Percentiles rank a stretch among this genome's conserved stretches.
phyloP scores from a whole-genome alignment of 92 coral and sea anemone species.

The Virgularia gustaviana region DNA sequence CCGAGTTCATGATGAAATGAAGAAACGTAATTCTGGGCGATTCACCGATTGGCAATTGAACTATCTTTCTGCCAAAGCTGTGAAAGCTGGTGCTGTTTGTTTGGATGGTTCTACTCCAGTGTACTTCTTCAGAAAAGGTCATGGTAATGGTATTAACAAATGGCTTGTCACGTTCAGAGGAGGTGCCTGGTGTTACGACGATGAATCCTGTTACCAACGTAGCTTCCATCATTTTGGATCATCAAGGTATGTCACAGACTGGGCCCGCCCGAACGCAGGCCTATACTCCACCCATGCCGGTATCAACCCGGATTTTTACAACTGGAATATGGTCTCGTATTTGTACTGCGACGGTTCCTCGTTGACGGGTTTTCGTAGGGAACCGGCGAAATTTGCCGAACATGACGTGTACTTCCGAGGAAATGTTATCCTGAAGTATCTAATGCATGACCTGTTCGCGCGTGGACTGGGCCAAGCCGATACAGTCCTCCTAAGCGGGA shows the following conservation, averaged over 20 bases:
- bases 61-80: no score
- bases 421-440: constrained; percentile 70
- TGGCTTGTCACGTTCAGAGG: constrained; percentile 88
- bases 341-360: constrained; percentile 95
- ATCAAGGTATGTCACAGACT: constrained; percentile 51
- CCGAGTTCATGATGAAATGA: no score
- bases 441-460: constrained; percentile 62
- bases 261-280: constrained; percentile 48
- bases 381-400: constrained; percentile 67
- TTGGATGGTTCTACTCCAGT: constrained; percentile 87
- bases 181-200: constrained; percentile 92
- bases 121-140: constrained; percentile 60
- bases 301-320: constrained; percentile 68
- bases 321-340: constrained; percentile 88
- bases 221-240: constrained; percentile 70
- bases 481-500: constrained; percentile 71
- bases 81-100: constrained; percentile 72
- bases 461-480: constrained; percentile 68
- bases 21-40: no score
- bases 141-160: constrained; percentile 47
- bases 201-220: constrained; percentile 62
- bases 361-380: constrained; percentile 74
- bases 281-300: constrained; percentile 53
- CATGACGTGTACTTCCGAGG: constrained; percentile 72
- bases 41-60: no score